These are phyloP conservation scores for Eilema depressum DNA, from an alignment of 2,888 invertebrate genomes.

Conservation along the genomic window DNA sequence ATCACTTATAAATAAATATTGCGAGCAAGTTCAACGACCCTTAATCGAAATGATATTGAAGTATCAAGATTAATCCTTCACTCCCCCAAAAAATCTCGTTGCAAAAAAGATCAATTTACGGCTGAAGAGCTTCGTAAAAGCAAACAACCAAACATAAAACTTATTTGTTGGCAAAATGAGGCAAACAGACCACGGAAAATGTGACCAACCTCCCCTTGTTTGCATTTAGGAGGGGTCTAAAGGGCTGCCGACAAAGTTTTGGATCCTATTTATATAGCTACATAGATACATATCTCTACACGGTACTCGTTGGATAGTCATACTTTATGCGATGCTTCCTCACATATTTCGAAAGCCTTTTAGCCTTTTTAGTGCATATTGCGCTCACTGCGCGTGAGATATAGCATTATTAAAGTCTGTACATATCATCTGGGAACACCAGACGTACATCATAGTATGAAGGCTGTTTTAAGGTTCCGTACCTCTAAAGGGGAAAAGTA, in stretches of 20 bases:
- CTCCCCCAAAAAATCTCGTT: conserved; percentile 6
- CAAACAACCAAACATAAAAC: conserved; percentile 44
- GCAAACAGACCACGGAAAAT: conserved; percentile 36
- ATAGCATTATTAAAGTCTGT: background rate
- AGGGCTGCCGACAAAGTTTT: background rate
- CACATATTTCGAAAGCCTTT: background rate
- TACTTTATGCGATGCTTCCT: background rate
- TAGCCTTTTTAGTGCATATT: background rate
- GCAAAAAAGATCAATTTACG: conserved; percentile 32
- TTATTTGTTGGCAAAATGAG: conserved; percentile 32
- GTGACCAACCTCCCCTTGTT: conserved; percentile 38
- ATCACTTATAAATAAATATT: too few relatives aligned
- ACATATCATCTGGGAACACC: too few relatives aligned
- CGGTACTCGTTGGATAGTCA: background rate
- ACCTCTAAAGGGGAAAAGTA: too few relatives aligned
- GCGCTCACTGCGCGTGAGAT: background rate
- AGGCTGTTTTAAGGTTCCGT: too few relatives aligned
- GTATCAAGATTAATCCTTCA: background rate
- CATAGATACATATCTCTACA: background rate
- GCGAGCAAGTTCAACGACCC: background rate
- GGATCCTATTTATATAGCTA: background rate
- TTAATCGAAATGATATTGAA: background rate
- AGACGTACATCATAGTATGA: too few relatives aligned
- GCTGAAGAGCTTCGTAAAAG: conserved; percentile 24
- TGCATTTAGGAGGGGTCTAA: conserved; percentile 12